Conservation (phyloP, 2,113 vertebrate genomes). For the Formicarius rufipectus region DNA sequence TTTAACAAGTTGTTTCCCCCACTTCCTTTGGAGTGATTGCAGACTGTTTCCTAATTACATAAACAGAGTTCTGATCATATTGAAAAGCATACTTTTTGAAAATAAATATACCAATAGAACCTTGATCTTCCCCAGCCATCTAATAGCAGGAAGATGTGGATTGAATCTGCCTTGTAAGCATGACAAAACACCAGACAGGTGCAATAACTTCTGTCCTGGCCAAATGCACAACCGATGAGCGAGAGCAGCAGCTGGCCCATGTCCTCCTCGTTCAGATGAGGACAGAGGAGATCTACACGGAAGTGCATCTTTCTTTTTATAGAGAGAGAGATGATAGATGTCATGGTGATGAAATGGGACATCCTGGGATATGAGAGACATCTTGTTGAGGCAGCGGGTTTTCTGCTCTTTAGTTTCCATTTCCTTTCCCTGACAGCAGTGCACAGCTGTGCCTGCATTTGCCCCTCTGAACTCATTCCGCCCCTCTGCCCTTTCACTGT, state of each 20-base stretch:
- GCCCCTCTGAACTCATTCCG: neutral
- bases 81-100: neutral
- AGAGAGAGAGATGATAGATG: neutral
- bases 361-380: neutral
- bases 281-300: neutral
- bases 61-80: neutral
- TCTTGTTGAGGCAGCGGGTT: neutral
- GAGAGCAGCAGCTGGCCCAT: neutral
- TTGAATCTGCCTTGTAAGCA: neutral
- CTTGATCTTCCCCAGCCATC: neutral
- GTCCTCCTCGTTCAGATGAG: neutral
- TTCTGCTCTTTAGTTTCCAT: neutral
- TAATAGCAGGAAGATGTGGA: neutral
- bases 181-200: neutral
- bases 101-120: neutral
- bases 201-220: neutral
- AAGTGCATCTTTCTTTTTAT: slow-evolving; percentile 26
- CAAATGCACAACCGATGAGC: neutral
- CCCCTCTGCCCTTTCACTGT: slow-evolving; percentile 16
- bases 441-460: neutral
- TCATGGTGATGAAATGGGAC: neutral
- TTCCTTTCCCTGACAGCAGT: neutral
- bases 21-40: neutral
- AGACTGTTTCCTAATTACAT: neutral
- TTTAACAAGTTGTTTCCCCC: neutral